These are phyloP conservation scores for Brevimyrus niger DNA, from an alignment of 2,113 vertebrate genomes.

Conservation along the genomic window DNA sequence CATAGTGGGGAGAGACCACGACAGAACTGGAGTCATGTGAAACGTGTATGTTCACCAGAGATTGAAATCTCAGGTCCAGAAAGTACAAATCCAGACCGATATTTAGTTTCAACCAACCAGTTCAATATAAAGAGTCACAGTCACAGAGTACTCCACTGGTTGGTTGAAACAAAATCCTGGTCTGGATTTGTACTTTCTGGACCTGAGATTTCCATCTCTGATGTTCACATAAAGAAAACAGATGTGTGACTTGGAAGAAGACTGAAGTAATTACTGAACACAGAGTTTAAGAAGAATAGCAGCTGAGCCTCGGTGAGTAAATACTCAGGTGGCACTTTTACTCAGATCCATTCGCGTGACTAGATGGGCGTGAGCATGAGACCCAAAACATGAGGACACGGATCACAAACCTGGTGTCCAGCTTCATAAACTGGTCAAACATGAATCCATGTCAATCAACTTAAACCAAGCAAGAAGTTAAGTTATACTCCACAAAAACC, in stretches of 20 bases:
- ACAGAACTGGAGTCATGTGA: neutral
- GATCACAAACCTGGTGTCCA: neutral
- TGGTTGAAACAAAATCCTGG: no score
- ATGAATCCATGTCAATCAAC: neutral
- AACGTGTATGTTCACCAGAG: neutral
- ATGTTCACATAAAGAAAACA: neutral
- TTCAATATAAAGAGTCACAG: no score
- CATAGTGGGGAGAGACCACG: neutral
- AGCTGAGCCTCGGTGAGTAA: neutral
- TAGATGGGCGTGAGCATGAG: neutral
- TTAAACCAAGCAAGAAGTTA: neutral
- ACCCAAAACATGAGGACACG: neutral
- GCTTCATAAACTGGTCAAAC: neutral
- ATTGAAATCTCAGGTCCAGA: no score
- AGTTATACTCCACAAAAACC: neutral
- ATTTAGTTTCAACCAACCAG: no score
- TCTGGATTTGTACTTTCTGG: no score
- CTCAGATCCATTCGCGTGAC: neutral
- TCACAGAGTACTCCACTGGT: no score
- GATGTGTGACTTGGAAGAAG: neutral
- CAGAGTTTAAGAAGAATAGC: neutral
- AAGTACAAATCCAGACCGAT: no score
- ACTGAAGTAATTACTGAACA: neutral
- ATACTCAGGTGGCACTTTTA: neutral
- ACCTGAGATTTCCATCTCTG: no score